These are phyloP conservation scores for Nilaparvata lugens DNA, from an alignment of 1,140 invertebrate species.

Conservation along the genomic window DNA sequence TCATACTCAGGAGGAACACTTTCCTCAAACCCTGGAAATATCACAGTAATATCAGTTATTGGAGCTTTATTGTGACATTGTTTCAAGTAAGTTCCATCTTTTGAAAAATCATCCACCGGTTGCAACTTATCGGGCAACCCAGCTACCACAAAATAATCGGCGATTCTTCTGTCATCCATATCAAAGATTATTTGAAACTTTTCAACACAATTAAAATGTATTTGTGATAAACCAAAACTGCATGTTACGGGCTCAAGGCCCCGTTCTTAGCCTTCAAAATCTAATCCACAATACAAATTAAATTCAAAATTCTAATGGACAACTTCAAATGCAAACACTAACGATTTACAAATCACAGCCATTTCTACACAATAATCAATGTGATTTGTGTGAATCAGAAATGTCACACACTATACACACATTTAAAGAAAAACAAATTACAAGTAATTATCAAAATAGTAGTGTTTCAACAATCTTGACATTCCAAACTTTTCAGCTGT, in stretches of 20 bases:
- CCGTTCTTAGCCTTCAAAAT: neutral
- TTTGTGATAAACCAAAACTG: neutral
- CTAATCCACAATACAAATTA: neutral
- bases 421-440: neutral
- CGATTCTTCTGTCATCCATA: slow-evolving; percentile 75
- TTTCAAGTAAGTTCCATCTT: slow-evolving; percentile 72
- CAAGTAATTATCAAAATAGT: neutral
- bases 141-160: slow-evolving; percentile 96
- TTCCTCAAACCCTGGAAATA: slow-evolving; percentile 85
- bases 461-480: neutral
- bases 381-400: neutral
- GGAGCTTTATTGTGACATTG: slow-evolving; percentile 57
- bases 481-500: neutral
- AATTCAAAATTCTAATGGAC: neutral
- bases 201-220: neutral
- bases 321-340: neutral
- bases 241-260: neutral
- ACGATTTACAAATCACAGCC: neutral
- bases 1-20: slow-evolving; percentile 68
- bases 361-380: neutral
- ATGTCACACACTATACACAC: neutral
- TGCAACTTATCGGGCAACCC: slow-evolving; percentile 76
- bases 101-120: slow-evolving; percentile 68
- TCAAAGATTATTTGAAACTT: neutral
- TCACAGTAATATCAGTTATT: slow-evolving; percentile 88